These are phyloP conservation scores for Leptinotarsa defecta DNA, from an alignment of 1,140 invertebrate genomes.

Conservation along the genomic window DNA sequence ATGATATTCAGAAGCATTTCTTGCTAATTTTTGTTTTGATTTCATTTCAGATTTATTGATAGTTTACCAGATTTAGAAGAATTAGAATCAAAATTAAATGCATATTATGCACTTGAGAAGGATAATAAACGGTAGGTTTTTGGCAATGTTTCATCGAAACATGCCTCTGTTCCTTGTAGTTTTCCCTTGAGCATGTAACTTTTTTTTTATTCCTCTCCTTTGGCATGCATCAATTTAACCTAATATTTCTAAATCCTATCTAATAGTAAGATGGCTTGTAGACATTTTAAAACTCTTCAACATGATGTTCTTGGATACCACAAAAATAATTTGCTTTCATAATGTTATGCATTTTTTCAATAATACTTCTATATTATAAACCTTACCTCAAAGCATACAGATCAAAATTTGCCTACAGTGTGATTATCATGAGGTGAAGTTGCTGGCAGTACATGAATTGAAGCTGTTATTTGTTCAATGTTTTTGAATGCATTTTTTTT, in stretches of 20 bases:
- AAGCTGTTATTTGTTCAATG: no score
- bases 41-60: slow-evolving; percentile 59
- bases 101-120: slow-evolving; percentile 79
- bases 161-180: neutral
- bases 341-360: no score
- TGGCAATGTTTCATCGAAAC: neutral
- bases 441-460: no score
- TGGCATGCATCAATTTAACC: neutral
- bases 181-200: neutral
- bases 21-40: slow-evolving; percentile 16
- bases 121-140: slow-evolving; percentile 58
- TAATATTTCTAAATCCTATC: neutral
- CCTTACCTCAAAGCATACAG: no score
- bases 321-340: no score
- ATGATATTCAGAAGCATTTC: neutral
- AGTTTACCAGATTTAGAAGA: slow-evolving; percentile 74
- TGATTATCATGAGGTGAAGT: no score
- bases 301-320: no score
- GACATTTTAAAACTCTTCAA: no score
- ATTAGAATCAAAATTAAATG: slow-evolving; percentile 74
- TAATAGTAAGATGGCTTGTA: neutral
- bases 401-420: no score
- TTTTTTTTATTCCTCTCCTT: neutral
- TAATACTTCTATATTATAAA: no score
- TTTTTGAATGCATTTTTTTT: no score